Evolutionary conservation across 2,888 invertebrate genomes (phyloP), one percentile per base, ranked within the genome.

Genomic region (Lepas anatifera): DNA sequence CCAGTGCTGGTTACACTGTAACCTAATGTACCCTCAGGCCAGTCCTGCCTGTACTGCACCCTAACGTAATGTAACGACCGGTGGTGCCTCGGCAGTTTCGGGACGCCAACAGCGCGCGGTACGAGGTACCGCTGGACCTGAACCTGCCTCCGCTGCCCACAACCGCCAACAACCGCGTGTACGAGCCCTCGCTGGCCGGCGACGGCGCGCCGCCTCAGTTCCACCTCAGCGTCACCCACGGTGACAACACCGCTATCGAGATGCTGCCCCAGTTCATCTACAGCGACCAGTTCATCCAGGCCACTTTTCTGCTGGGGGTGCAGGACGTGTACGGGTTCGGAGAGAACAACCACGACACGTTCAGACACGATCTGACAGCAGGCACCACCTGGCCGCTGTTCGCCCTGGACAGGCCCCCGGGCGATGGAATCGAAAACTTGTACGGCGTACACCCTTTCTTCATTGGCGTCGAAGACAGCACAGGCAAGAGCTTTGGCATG

Each of bases 241-340:
- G n/a, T n/a, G n/a, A n/a, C n/a, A 43, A 16, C 43, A 43, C 11
- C 43, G 16, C 16, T 13, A 22, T 37, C 25, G 29, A 16, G n/a
- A 39, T 18, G n/a, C n/a, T n/a, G 32, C n/a, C n/a, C n/a, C n/a
- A n/a, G n/a, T n/a, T n/a, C n/a, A 77, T 79, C 1, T 79, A 80
- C 73, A 77, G 81, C 6, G 78, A 83, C 72, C 81, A 82, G 75
- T 82, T 79, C 73, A 75, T 83, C 2, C 81, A 81, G 74, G 75
- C 82, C 6, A 75, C 79, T 7, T 79, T 79, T 39, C 75, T 74
- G 58, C 75, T 82, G 10, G 79, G 80, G 0, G 77, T 79, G 4
- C 71, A 72, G 22, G 78, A 81, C 74, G 75, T 79, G 22, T 82
- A 81, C 73, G 82, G 82, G 0, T 77, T 82, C 71, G 81, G 81